Percentiles rank a stretch among this genome's conserved stretches.
phyloP scores from a whole-genome alignment of 2,888 invertebrate species.

The Nephrocerus scutellatus region DNA sequence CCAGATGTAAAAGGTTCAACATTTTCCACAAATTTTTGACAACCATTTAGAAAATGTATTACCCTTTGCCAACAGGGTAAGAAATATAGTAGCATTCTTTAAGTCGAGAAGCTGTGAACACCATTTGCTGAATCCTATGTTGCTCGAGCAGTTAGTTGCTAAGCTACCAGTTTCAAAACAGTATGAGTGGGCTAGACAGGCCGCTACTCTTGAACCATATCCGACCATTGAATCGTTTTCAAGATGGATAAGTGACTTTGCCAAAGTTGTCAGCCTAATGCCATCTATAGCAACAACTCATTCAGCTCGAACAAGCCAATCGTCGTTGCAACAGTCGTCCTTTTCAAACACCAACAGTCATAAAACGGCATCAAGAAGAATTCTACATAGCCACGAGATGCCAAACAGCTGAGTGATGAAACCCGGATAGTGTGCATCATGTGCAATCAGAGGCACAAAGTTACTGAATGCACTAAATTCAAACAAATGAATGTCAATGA shows the following conservation, averaged over 20 bases:
- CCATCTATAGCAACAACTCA: no score
- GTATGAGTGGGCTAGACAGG: constrained; percentile 8
- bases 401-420: no score
- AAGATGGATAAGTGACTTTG: constrained; percentile 3
- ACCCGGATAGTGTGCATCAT: no score
- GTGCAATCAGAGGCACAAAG: neutral
- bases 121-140: neutral
- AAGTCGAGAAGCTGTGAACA: neutral
- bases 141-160: neutral
- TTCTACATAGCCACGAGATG: no score
- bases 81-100: constrained; percentile 1
- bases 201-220: constrained; percentile 2
- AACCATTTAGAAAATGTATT: constrained; percentile 5
- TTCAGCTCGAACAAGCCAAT: no score
- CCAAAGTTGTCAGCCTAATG: constrained; percentile 6
- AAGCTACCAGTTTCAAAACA: neutral
- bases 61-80: constrained; percentile 4
- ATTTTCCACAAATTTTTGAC: constrained; percentile 11
- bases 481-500: neutral
- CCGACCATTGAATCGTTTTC: constrained; percentile 6
- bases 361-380: no score
- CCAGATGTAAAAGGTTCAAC: constrained; percentile 12
- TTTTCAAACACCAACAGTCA: no score
- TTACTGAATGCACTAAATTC: neutral
- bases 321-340: no score